Percentiles rank a stretch among this genome's conserved stretches.
Conservation (phyloP, 2,113 vertebrate species). For the Miniopterus natalensis region DNA sequence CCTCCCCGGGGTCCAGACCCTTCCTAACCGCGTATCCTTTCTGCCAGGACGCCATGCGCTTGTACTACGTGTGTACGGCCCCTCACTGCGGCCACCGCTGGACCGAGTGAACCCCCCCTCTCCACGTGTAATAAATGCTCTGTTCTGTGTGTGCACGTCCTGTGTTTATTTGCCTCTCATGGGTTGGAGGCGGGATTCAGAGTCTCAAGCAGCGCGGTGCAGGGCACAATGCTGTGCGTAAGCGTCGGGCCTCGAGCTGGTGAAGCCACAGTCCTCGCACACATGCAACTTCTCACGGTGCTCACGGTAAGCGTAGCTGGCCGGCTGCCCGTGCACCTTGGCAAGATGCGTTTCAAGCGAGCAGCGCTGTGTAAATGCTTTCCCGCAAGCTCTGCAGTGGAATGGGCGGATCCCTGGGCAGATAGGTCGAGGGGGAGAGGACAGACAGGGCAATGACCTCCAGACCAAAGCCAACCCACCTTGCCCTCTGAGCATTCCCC, state of each 20-base stretch:
- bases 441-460: not conserved
- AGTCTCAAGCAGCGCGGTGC: conserved; percentile 77
- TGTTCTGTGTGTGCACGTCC: not conserved
- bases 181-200: not conserved
- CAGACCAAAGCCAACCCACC: not conserved
- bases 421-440: not conserved
- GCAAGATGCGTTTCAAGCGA: conserved; percentile 94
- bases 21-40: conserved; percentile 13
- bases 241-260: conserved; percentile 89
- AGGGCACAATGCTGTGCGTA: conserved; percentile 90
- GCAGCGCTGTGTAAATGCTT: conserved; percentile 95
- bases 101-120: conserved; percentile 90
- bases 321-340: conserved; percentile 92
- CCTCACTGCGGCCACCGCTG: conserved; percentile 97
- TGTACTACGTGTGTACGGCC: conserved; percentile 96
- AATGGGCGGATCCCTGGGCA: conserved; percentile 93
- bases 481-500: not conserved
- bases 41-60: conserved; percentile 94
- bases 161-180: conserved; percentile 69
- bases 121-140: conserved; percentile 63
- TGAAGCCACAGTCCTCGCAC: conserved; percentile 94
- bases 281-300: conserved; percentile 95
- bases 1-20: not conserved
- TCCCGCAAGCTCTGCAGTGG: conserved; percentile 93
- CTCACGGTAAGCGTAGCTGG: conserved; percentile 93